These are phyloP conservation scores for Melangyna quadrimaculata DNA, from an alignment of 2,888 invertebrate genomes.

Conservation along the genomic window DNA sequence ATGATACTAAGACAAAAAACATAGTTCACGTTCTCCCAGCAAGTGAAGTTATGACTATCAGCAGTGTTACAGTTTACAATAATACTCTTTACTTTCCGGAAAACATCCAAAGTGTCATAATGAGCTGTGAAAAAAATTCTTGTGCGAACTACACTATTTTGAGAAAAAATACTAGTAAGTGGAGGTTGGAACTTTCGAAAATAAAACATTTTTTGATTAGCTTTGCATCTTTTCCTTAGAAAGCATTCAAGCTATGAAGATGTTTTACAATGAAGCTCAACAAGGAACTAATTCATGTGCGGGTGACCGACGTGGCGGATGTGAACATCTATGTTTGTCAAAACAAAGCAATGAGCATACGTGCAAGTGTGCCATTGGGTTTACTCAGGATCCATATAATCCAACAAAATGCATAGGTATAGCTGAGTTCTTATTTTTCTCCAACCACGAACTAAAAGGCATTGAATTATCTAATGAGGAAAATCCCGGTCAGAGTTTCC, in stretches of 20 bases:
- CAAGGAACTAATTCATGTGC: conserved; percentile 84
- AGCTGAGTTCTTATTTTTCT: conserved; percentile 89
- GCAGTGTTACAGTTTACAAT: conserved; percentile 86
- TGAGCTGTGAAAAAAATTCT: conserved; percentile 84
- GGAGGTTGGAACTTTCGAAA: neutral
- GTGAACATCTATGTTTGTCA: conserved; percentile 89
- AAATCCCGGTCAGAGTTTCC: conserved; percentile 68
- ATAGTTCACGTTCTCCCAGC: conserved; percentile 76
- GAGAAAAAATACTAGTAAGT: conserved; percentile 83
- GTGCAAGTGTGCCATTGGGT: conserved; percentile 91
- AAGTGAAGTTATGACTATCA: conserved; percentile 78
- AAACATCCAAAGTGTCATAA: conserved; percentile 84
- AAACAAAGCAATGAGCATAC: conserved; percentile 82
- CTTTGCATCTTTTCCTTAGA: conserved; percentile 78
- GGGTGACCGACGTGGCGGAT: conserved; percentile 82
- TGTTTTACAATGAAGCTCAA: conserved; percentile 87
- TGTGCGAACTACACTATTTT: conserved; percentile 82
- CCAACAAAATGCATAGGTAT: conserved; percentile 82
- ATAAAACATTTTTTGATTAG: too few species aligned
- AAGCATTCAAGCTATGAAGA: conserved; percentile 85
- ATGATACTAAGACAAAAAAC: conserved; percentile 81
- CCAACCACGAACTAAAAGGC: conserved; percentile 90
- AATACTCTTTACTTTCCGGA: conserved; percentile 87
- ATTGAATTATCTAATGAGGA: conserved; percentile 79
- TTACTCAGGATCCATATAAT: conserved; percentile 82